Base-by-base conservation (phyloP, 2,113 vertebrate species). In the Xyrauchen texanus region DNA sequence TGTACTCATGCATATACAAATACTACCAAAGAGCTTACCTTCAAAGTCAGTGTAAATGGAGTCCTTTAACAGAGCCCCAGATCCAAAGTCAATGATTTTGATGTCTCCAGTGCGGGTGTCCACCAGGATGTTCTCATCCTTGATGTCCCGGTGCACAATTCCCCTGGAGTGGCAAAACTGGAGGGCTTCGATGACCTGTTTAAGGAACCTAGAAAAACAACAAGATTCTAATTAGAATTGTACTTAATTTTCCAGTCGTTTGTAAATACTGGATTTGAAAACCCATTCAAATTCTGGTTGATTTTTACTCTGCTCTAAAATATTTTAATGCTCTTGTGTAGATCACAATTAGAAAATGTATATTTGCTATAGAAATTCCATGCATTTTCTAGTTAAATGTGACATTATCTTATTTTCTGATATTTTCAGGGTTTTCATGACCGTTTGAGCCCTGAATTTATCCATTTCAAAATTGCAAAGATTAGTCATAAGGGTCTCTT, bases 21-120 rank as follows among this genome's bases (percentile, higher is more conserved):
- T 9, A 63, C 10, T 46, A n/a, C 7, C 7, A 1, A 8, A 63
- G 7, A 4, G 6, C 77, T 88, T 85, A 96, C 95, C 95, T 87
- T 96, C 94, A 66, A 95, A 96, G 81, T 95, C 93, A 58, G 88
- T 91, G 86, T 95, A 95, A 3, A 85, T 63, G 0, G 91, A 81
- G 53, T 95, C 94, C 15, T 92, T 92, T 65, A 95, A 88, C 42
- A 89, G 72, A 8, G 94, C 93, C 0, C 94, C 94, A 0, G 95
- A 96, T 10, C 95, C 95, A 12, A 96, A 96, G 86, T 96, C 95
- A 8, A 95, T 89, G 78, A 96, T 88, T 83, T 94, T 95, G 81
- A 92, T 62, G 4, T 92, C 91, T 16, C 93, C 91, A 0, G 91
- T 92, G 16, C 92, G 86, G 0, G 90, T 90, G 83, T 96, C 94